Base-by-base conservation (phyloP, 2,888 invertebrate genomes). In the Cheilosia grossa region DNA sequence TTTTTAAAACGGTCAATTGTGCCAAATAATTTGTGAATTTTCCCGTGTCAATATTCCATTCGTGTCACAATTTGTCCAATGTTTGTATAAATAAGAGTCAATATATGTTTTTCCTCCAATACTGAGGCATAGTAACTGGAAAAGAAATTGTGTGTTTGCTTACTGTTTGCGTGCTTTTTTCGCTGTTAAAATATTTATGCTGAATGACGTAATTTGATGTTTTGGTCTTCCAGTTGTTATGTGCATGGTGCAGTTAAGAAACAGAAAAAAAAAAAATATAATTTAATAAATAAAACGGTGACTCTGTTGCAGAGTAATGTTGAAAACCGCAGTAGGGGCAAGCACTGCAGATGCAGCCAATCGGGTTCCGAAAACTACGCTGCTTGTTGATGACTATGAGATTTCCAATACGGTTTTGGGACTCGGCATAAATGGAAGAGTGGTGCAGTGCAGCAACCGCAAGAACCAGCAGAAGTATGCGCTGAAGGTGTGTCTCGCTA, bases 351-450 rank as follows among this genome's bases (percentile, higher is more conserved):
- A 47, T 19, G 70, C 40, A 19, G 49, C n/a, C 13, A 51, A 40
- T 56, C 66, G 70, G 15, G 49, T 80, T n/a, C 91, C 96, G 49
- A 98, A 98, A 94, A 94, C 95, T 88, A 95, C 95, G 67, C 95
- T 96, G 56, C 96, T 98, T 88, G 95, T 95, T 61, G 96, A 97
- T 86, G 98, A 98, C 92, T 99, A 98, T 92, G 96, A 96, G 91
- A 97, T 99, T 89, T 97, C 97, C 42, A 96, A 96, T 90, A 97
- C 96, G 86, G 98, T 99, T 53, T 94, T 99, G 82, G 99, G 99
- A 54, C 94, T 99, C 86, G 99, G 99, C 13, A 99, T 99, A 88
- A 99, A 99, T 93, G 99, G 99, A 86, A 99, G 99, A 94, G 99
- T 99, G 69, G 96, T 99, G 19, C 97, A 99, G 93, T 99, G 99